Base-by-base conservation (phyloP, 1,140 invertebrate genomes). In the Ceratina australensis region DNA sequence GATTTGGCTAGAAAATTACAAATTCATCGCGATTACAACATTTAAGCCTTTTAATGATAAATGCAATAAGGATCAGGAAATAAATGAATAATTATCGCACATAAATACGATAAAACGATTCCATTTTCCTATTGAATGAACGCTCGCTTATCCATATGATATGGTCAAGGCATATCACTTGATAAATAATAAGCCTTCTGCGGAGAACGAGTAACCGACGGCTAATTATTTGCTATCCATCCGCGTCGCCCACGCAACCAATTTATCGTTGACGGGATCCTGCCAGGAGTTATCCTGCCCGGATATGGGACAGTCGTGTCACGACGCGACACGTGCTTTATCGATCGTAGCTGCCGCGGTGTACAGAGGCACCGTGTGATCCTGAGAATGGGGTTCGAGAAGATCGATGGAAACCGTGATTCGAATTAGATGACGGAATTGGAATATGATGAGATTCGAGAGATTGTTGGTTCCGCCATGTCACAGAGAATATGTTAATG, bases 151-250 rank as follows among this genome's bases (percentile, higher is more conserved):
- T 13, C n/a, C n/a, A 63, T 33, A n/a, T 8, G 8, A n/a, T 33
- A 22, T 20, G 47, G 26, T 26, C 66, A 76, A 76, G 66, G 26
- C 54, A 69, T 61, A 8, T 42, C 33, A 10, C 33, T 71, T 47
- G 26, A 47, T 26, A n/a, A 68, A 15, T 69, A 61, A 71, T 76
- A 69, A 76, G 73, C 73, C 13, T 52, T 13, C 57, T n/a, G 57
- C 15, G 20, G 63, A 61, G 59, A 26, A 50, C 47, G 20, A 59
- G 22, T 47, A 49, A 26, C 68, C n/a, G 50, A 8, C 49, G 49
- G 66, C 74, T 76, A 76, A 76, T 76, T 76, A 76, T 76, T 76
- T 69, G 12, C 24, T 33, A 28, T 20, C 47, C 47, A 18, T 54
- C 5, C 22, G 10, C 10, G 26, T 60, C 66, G 66, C 66, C 47